Evolutionary conservation across 37 sponge, comb jelly and placozoan genomes (phyloP), one percentile per base, ranked within the genome.

Genomic region (Agelas oroides): DNA sequence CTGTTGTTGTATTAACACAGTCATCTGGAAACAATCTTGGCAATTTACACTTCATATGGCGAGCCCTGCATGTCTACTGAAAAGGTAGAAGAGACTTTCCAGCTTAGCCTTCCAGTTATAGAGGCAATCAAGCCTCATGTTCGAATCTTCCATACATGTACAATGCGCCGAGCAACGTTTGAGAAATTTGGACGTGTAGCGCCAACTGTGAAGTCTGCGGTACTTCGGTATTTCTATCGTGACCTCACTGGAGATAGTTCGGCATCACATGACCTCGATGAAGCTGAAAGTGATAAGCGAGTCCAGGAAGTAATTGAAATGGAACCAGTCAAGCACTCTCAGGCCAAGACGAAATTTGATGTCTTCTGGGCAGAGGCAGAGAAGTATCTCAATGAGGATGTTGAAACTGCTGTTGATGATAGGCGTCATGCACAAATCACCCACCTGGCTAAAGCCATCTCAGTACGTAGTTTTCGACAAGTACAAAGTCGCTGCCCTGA

Each of bases 351-450:
- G 53, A n/a, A 80, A 80, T 21, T 12, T 21, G 18, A 77, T 60
- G 52, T 21, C 6, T 88, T 88, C 35, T 88, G 89, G 89, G 76
- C 54, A 15, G 61, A 90, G 57, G 60, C 71, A 63, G 61, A 73
- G 17, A 65, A 84, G 28, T 73, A 72, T 71, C 37, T 90, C 31
- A 78, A 79, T 67, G 79, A 89, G 61, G 73, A 83, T 54, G 70
- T 84, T 27, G 85, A 71, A 31, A 32, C 31, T 32, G 89, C 82
- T 33, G 89, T 81, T 58, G 89, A 88, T 82, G 89, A 82, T 59
- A 15, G 89, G 0, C 37, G 83, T 19, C 89, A 81, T 68, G 56
- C 78, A 16, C n/a, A 84, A 27, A 38, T 75, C 28, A 71, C 83
- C 8, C 85, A 85, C 38, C 34, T 76, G n/a, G 70, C 69, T 16